A percentile compares a stretch with the other conserved stretches of the same genome.
phyloP scores from a whole-genome alignment of 1,140 invertebrate genomes.

The Drosophila navojoa region DNA sequence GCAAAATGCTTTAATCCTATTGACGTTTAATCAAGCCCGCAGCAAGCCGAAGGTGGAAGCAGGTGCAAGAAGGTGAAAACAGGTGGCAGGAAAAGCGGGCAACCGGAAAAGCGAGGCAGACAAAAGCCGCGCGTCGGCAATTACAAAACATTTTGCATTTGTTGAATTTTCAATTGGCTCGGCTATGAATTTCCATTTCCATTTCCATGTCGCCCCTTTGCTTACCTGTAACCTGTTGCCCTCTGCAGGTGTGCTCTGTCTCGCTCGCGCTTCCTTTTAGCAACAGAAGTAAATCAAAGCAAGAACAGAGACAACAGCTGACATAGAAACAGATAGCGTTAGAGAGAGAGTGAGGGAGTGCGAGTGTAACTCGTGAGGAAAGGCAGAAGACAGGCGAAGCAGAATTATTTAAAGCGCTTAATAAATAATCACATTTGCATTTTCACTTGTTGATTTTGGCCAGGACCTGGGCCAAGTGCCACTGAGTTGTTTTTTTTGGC shows the following conservation, averaged over 20 bases:
- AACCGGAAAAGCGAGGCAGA: neutral
- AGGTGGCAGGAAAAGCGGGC: neutral
- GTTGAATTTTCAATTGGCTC: slow-evolving; percentile 70
- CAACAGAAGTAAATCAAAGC: slow-evolving; percentile 39
- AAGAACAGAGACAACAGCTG: slow-evolving; percentile 6
- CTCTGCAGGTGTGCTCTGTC: neutral
- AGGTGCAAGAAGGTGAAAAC: neutral
- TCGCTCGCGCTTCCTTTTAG: neutral
- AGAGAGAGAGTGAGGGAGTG: slow-evolving; percentile 4
- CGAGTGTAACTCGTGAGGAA: neutral
- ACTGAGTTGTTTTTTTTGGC: slow-evolving; percentile 29
- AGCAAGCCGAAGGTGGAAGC: neutral
- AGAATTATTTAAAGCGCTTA: slow-evolving; percentile 78
- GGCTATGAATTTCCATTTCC: slow-evolving; percentile 64
- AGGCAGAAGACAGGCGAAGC: slow-evolving; percentile 13
- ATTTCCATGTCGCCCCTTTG: slow-evolving; percentile 12
- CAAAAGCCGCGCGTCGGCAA: slow-evolving; percentile 41
- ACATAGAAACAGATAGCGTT: neutral
- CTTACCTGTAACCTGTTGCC: slow-evolving; percentile 50
- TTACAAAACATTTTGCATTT: slow-evolving; percentile 65
- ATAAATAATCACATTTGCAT: slow-evolving; percentile 82
- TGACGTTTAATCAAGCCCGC: slow-evolving; percentile 73
- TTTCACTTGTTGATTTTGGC: slow-evolving; percentile 78
- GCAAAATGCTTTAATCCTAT: slow-evolving; percentile 77
- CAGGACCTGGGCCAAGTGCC: slow-evolving; percentile 19